A percentile compares a stretch with the other conserved stretches of the same genome.
Conservation (phyloP, 2,113 vertebrate genomes). For the Pogona vitticeps region DNA sequence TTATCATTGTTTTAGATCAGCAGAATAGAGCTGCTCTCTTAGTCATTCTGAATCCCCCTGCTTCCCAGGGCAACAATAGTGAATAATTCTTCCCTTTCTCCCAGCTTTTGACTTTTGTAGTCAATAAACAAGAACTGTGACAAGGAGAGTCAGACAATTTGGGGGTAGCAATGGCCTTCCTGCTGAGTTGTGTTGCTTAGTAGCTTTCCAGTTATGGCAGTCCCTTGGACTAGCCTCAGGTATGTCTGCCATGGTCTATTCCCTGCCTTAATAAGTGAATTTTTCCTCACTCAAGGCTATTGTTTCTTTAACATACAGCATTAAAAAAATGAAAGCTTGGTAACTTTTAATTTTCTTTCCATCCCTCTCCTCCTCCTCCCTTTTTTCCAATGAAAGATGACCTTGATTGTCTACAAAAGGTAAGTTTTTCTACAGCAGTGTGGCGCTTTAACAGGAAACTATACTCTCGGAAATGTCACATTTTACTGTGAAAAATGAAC, state of each 20-base stretch:
- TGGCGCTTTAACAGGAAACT: not conserved
- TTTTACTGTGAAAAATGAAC: not conserved
- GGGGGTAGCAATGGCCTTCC: not conserved
- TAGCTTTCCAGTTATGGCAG: not conserved
- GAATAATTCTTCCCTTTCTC: no score
- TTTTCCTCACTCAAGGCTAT: not conserved
- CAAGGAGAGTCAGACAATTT: no score
- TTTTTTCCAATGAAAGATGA: not conserved
- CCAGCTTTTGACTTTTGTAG: no score
- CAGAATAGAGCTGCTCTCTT: no score
- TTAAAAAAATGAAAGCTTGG: not conserved
- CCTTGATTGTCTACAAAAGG: not conserved
- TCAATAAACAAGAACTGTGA: no score
- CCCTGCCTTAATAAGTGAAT: not conserved
- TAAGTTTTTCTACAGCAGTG: not conserved
- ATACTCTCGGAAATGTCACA: not conserved
- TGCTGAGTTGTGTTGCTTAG: not conserved
- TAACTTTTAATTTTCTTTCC: not conserved
- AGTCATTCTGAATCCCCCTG: no score
- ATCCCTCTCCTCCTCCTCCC: no score
- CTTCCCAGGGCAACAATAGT: no score
- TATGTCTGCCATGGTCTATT: not conserved
- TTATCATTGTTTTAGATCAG: no score
- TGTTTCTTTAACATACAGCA: not conserved
- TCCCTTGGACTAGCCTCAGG: not conserved